phyloP scores from a whole-genome alignment of 2,888 invertebrate species.

The Brachycybe producta region DNA sequence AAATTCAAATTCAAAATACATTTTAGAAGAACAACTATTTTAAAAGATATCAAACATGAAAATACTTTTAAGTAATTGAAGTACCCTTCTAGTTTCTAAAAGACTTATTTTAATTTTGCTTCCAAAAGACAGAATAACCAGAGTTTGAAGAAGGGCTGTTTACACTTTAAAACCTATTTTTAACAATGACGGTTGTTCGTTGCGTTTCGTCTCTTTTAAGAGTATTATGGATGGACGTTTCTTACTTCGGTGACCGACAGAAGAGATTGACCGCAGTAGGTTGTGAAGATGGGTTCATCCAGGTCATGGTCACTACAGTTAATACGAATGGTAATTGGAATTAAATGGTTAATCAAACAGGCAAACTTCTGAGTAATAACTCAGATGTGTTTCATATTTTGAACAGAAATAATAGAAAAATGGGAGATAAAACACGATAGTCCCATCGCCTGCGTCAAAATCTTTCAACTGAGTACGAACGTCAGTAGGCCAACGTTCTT shows the following conservation, averaged over 20 bases:
- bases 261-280: conserved; percentile 46
- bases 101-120: too few species aligned
- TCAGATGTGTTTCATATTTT: not conserved
- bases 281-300: conserved; percentile 48
- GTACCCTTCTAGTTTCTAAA: too few species aligned
- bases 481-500: conserved; percentile 19
- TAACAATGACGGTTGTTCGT: too few species aligned
- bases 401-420: conserved; percentile 36
- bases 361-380: not conserved
- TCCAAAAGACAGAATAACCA: too few species aligned
- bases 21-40: too few species aligned
- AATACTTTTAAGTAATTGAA: too few species aligned
- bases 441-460: conserved; percentile 43
- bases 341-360: too few species aligned
- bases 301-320: conserved; percentile 41
- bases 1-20: too few species aligned
- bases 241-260: conserved; percentile 26
- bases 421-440: conserved; percentile 42
- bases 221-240: conserved; percentile 30
- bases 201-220: too few species aligned
- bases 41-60: too few species aligned
- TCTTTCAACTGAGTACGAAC: conserved; percentile 34
- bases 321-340: conserved; percentile 28
- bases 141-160: too few species aligned
- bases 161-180: too few species aligned